Percentiles rank a stretch among this genome's conserved stretches.
Evolutionary conservation across 2,113 vertebrate genomes (phyloP).

Genomic region (Columba janthina): DNA sequence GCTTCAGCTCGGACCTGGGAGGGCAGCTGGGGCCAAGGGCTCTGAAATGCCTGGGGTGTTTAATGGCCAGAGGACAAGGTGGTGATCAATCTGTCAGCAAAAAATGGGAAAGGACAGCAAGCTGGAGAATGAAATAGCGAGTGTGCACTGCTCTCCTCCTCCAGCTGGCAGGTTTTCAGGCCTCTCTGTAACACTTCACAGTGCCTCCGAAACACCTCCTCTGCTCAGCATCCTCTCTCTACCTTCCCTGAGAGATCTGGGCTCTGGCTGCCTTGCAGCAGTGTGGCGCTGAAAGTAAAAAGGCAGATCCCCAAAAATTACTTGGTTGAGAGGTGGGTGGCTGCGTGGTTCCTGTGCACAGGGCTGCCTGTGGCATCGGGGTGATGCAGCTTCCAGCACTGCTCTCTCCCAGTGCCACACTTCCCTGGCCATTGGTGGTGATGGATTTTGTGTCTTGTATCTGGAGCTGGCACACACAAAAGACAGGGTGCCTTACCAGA

Average conservation of each 20-base stretch:
- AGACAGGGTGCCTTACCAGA: background rate
- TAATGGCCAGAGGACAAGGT: background rate
- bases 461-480: background rate
- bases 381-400: background rate
- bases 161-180: background rate
- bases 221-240: background rate
- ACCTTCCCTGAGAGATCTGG: background rate
- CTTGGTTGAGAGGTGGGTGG: background rate
- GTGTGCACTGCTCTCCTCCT: background rate
- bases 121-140: background rate
- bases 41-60: background rate
- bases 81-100: background rate
- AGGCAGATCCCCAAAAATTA: background rate
- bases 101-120: background rate
- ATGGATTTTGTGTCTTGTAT: background rate
- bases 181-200: rapidly evolving
- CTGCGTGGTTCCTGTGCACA: rapidly evolving
- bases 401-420: background rate
- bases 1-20: background rate
- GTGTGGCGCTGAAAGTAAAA: background rate
- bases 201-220: background rate
- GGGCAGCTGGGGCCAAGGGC: rapidly evolving
- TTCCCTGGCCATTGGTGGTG: background rate
- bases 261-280: background rate
- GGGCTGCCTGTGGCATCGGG: background rate